phyloP scores from a whole-genome alignment of 2,888 invertebrate genomes.

The Eugnorisma glareosa region DNA sequence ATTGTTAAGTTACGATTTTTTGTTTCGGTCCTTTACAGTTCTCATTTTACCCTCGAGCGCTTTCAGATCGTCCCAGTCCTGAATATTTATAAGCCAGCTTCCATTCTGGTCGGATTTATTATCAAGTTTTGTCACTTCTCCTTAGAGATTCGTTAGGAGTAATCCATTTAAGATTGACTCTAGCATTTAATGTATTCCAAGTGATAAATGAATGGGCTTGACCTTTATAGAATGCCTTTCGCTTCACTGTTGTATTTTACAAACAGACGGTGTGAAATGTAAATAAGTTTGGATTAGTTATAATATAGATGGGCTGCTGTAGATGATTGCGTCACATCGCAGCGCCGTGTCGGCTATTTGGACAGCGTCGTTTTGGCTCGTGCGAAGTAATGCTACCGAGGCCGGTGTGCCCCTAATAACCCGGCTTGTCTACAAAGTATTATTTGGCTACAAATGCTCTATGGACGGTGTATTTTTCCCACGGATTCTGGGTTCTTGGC shows the following conservation, averaged over 20 bases:
- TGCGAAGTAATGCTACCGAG: conserved; percentile 45
- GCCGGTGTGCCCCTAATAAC: conserved; percentile 57
- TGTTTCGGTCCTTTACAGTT: conserved; percentile 67
- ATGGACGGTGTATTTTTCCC: conserved; percentile 61
- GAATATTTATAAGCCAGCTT: conserved; percentile 83
- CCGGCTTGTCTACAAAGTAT: conserved; percentile 50
- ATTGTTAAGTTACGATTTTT: conserved; percentile 69
- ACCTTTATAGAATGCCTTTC: conserved; percentile 32
- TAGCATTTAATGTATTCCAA: conserved; percentile 55
- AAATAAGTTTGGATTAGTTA: conserved; percentile 29
- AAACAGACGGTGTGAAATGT: conserved; percentile 29
- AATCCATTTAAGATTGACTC: conserved; percentile 72
- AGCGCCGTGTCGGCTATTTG: conserved; percentile 30
- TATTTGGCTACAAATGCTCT: conserved; percentile 60
- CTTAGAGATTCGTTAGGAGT: conserved; percentile 62
- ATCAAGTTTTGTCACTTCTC: conserved; percentile 72
- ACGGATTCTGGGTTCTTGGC: conserved; percentile 64
- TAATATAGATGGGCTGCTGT: conserved; percentile 10
- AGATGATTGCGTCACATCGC: conserved; percentile 47
- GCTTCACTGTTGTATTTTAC: conserved; percentile 7
- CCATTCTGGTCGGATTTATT: conserved; percentile 76
- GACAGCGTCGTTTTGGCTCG: conserved; percentile 51
- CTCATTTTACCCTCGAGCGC: conserved; percentile 76
- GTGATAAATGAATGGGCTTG: conserved; percentile 50
- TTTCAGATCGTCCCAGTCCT: conserved; percentile 70